phyloP scores from a whole-genome alignment of 2,888 invertebrate species.

The Ectemnius cavifrons region DNA sequence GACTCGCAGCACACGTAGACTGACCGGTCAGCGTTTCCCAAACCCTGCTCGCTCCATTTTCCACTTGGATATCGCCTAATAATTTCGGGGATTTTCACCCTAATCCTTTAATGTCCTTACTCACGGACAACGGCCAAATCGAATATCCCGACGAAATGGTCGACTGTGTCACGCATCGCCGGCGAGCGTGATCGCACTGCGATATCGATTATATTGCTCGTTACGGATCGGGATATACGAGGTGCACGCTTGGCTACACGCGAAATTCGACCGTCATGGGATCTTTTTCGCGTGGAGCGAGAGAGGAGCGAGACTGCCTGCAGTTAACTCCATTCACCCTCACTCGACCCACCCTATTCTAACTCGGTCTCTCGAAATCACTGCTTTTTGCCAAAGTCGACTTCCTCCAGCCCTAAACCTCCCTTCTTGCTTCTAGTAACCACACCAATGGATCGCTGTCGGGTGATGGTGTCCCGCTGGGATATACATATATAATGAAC shows the following conservation, averaged over 20 bases:
- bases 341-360: neutral
- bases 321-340: neutral
- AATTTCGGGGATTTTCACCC: conserved; percentile 67
- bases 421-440: too few species aligned
- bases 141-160: conserved; percentile 58
- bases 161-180: conserved; percentile 58
- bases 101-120: conserved; percentile 66
- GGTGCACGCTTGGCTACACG: conserved; percentile 24
- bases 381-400: neutral
- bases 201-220: conserved; percentile 57
- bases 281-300: conserved; percentile 23
- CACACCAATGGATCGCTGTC: neutral
- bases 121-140: conserved; percentile 60
- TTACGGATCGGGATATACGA: conserved; percentile 45
- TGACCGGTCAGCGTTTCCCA: conserved; percentile 67
- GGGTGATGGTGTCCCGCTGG: too few species aligned
- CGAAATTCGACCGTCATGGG: conserved; percentile 30
- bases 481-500: too few species aligned
- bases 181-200: conserved; percentile 38
- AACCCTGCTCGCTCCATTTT: conserved; percentile 63
- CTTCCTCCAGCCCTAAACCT: too few species aligned
- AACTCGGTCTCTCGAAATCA: neutral
- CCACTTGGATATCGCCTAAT: conserved; percentile 70
- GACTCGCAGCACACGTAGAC: conserved; percentile 55
- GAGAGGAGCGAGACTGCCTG: conserved; percentile 16